Evolutionary conservation across 2,113 vertebrate species (phyloP).

Genomic region (Oophaga pumilio): DNA sequence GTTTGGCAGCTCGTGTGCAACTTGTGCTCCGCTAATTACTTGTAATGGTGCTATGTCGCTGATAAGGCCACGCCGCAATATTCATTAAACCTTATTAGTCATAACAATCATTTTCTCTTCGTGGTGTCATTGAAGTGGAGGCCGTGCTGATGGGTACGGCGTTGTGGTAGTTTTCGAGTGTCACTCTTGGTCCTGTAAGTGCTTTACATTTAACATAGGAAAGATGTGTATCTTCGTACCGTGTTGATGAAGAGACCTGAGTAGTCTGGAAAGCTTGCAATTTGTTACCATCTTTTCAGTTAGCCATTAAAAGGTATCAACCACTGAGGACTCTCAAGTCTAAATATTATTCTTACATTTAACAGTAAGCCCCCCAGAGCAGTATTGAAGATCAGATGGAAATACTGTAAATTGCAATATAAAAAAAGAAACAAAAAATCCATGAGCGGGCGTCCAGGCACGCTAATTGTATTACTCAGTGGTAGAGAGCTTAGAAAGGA

Average conservation of each 20-base stretch:
- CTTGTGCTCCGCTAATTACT: slow-evolving; percentile 59
- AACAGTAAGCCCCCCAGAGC: not conserved
- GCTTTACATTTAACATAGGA: not conserved
- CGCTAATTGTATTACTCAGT: slow-evolving; percentile 51
- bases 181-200: not conserved
- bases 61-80: slow-evolving; percentile 46
- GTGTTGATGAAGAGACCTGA: no score
- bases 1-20: slow-evolving; percentile 44
- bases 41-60: slow-evolving; percentile 45
- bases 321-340: no score
- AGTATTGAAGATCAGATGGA: slow-evolving; percentile 23
- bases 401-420: not conserved
- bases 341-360: no score
- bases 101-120: not conserved
- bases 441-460: not conserved
- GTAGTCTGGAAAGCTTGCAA: no score
- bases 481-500: slow-evolving; percentile 11
- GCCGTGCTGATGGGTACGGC: no score
- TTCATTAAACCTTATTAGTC: slow-evolving; percentile 6
- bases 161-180: not conserved
- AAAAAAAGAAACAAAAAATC: slow-evolving; percentile 28
- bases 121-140: not conserved
- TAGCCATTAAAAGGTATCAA: no score
- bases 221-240: no score
- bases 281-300: no score